A percentile compares a stretch with the other conserved stretches of the same genome.
Evolutionary conservation across 2,113 vertebrate genomes (phyloP).

Genomic region (Chaetorhynchus papuensis): DNA sequence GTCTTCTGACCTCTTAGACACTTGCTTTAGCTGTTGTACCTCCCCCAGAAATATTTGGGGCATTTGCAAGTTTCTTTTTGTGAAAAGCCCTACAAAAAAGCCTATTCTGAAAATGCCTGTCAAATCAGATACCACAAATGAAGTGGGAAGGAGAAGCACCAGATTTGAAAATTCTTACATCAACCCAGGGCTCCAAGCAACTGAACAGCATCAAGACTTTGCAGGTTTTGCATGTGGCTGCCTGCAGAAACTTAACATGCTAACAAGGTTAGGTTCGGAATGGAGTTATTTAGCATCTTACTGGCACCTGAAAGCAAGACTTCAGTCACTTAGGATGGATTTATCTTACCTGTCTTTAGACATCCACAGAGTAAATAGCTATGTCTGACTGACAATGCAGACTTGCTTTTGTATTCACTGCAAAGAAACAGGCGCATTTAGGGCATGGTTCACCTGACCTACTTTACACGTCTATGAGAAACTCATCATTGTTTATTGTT

Average conservation of each 20-base stretch:
- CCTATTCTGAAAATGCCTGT: background rate
- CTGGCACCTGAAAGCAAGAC: background rate
- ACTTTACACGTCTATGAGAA: background rate
- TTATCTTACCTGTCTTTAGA: background rate
- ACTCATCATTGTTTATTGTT: background rate
- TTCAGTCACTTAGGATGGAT: background rate
- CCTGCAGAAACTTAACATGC: background rate
- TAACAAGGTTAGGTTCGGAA: background rate
- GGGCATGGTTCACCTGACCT: conserved; percentile 8
- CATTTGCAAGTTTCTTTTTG: background rate
- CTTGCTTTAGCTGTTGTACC: background rate
- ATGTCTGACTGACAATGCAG: background rate
- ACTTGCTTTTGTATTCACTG: background rate
- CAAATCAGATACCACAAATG: background rate
- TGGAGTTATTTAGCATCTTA: background rate
- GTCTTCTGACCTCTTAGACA: background rate
- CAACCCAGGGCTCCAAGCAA: background rate
- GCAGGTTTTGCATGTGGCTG: background rate
- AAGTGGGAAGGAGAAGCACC: background rate
- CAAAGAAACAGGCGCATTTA: background rate
- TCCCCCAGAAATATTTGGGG: background rate
- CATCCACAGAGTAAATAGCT: background rate
- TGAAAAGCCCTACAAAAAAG: background rate
- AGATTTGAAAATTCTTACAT: background rate
- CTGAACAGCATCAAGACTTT: background rate